Conservation (phyloP, 2,113 vertebrate species). For the Erythrolamprus reginae region DNA sequence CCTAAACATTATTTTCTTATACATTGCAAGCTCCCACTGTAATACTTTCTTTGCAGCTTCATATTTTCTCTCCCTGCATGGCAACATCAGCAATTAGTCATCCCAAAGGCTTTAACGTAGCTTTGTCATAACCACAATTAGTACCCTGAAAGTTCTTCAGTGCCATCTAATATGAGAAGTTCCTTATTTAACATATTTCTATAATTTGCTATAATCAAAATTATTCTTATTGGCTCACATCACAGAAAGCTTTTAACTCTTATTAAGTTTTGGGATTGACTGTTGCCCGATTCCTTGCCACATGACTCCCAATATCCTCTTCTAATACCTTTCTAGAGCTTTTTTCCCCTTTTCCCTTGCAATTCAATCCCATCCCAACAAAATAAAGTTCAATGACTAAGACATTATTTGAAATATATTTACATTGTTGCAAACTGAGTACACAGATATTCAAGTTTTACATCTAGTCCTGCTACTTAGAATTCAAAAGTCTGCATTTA, state of each 20-base stretch:
- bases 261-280: neutral
- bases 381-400: neutral
- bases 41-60: neutral
- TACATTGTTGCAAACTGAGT: neutral
- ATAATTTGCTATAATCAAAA: neutral
- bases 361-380: too few relatives aligned
- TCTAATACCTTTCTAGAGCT: neutral
- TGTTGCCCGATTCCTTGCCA: neutral
- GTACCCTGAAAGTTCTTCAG: too few relatives aligned
- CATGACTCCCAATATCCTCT: neutral
- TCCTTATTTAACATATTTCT: neutral
- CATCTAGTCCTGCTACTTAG: neutral
- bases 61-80: neutral
- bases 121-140: neutral
- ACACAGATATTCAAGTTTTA: neutral
- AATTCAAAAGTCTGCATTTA: neutral
- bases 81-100: neutral
- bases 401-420: too few relatives aligned
- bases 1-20: neutral
- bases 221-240: neutral
- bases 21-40: neutral
- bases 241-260: neutral
- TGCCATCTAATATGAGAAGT: neutral
- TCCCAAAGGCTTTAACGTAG: neutral
- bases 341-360: neutral